A percentile compares a stretch with the other conserved stretches of the same genome.
Evolutionary conservation across 2,797 vertebrate species (phyloP).

Genomic region (Anas flavirostris): DNA sequence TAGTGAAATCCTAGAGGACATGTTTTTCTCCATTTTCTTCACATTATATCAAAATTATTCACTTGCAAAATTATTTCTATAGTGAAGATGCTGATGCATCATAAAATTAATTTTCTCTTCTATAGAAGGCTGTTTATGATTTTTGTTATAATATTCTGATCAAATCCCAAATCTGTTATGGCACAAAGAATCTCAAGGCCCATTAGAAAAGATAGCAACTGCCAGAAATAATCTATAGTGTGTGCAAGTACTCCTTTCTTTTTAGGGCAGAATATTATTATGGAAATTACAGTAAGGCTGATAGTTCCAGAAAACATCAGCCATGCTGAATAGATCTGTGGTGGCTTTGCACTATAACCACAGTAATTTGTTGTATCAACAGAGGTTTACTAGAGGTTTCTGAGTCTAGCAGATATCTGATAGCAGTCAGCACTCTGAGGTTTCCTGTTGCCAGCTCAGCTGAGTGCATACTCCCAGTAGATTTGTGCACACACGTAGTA

Average conservation of each 20-base stretch:
- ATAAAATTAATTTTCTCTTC: not conserved
- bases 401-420: not conserved
- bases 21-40: not conserved
- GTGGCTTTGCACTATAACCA: not conserved
- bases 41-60: not conserved
- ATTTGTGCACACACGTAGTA: not conserved
- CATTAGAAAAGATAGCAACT: not conserved
- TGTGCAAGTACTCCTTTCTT: not conserved
- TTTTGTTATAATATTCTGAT: conserved; percentile 4
- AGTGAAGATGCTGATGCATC: not conserved
- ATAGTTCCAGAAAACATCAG: not conserved
- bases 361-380: not conserved
- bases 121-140: not conserved
- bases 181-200: not conserved
- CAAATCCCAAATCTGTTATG: not conserved
- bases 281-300: not conserved
- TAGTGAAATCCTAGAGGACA: not conserved
- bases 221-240: not conserved
- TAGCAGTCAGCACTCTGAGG: not conserved
- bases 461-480: accelerated
- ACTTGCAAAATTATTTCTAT: not conserved
- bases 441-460: not conserved
- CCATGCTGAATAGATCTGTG: not conserved
- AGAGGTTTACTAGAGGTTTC: not conserved
- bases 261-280: not conserved